Conservation (phyloP, 2,888 invertebrate species). For the Litoditis marina region DNA sequence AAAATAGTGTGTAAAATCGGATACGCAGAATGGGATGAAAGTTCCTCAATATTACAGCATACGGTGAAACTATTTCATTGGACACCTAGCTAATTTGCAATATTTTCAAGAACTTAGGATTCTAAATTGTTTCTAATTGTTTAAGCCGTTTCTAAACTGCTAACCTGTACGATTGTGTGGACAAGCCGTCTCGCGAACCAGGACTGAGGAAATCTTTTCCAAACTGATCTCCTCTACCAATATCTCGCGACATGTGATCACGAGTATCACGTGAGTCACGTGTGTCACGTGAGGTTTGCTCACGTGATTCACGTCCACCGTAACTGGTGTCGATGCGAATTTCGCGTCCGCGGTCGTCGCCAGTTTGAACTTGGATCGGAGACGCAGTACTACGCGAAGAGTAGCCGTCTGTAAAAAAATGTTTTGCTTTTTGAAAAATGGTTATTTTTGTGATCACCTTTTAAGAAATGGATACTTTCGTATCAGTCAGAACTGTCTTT, state of each 20-base stretch:
- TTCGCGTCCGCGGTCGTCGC: conserved; percentile 31
- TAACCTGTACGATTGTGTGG: conserved; percentile 39
- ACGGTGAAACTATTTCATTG: no score
- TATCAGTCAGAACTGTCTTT: not conserved
- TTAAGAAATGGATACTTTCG: not conserved
- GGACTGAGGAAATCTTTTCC: conserved; percentile 23
- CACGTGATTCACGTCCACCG: conserved; percentile 2
- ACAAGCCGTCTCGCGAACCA: conserved; percentile 33
- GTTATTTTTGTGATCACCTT: not conserved
- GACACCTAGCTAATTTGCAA: no score
- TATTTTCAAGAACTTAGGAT: no score
- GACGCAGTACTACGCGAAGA: conserved; percentile 32
- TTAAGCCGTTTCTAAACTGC: not conserved
- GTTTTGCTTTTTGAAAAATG: conserved; percentile 8
- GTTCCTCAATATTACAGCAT: no score
- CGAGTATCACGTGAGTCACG: conserved; percentile 3
- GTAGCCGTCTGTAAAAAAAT: conserved; percentile 14
- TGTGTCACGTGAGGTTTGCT: not conserved
- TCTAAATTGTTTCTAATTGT: no score
- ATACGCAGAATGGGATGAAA: no score
- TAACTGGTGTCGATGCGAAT: conserved; percentile 18
- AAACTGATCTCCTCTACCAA: conserved; percentile 5
- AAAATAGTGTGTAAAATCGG: no score
- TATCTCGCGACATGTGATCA: conserved; percentile 5
- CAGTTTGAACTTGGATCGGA: conserved; percentile 43